Base-by-base conservation (phyloP, 2,888 invertebrate genomes). In the Autographa pulchrina region DNA sequence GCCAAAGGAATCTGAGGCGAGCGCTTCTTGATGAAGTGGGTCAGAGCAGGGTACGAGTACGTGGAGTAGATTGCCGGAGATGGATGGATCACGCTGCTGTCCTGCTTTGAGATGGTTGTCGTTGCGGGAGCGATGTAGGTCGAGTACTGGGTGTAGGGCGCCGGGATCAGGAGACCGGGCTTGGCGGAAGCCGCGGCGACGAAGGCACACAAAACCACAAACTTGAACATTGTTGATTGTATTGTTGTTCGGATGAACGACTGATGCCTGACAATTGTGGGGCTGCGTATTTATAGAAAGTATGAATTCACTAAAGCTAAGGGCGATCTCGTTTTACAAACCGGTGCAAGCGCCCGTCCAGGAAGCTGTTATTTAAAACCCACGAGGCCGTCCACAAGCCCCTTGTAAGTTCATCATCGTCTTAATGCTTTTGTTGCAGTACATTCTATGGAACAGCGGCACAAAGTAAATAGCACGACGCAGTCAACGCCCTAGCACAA, bases 191-290 rank as follows among this genome's bases (percentile, higher is more conserved):
- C 97, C 83, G 95, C 92, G 84, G 96, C 96, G 86, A 97, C 87
- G 86, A 97, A 92, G 92, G 96, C 96, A 89, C 94, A 96, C 96
- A 97, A 96, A 90, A 96, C 96, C 93, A 96, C 96, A 93, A 94
- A 85, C 87, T 94, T 95, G 88, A 90, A 94, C 95, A 96, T 96
- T 86, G 89, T 95, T 91, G 91, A 93, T 89, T 94, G 92, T 74
- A 70, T 71, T 92, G 94, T 94, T 93, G 92, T 84, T 90, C 88
- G 87, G 82, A 85, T 85, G 83, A 88, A 89, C 91, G 88, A 94
- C 92, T 95, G 95, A 94, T 94, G 87, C 85, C 84, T 61, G 75
- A 84, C 81, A 80, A 81, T 48, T 82, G 74, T 70, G 60, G 72
- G 68, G 69, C 70, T 83, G 84, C 80, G 89, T 94, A 93, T 95